Conservation (phyloP, 2,888 invertebrate genomes). For the Amiota minor region DNA sequence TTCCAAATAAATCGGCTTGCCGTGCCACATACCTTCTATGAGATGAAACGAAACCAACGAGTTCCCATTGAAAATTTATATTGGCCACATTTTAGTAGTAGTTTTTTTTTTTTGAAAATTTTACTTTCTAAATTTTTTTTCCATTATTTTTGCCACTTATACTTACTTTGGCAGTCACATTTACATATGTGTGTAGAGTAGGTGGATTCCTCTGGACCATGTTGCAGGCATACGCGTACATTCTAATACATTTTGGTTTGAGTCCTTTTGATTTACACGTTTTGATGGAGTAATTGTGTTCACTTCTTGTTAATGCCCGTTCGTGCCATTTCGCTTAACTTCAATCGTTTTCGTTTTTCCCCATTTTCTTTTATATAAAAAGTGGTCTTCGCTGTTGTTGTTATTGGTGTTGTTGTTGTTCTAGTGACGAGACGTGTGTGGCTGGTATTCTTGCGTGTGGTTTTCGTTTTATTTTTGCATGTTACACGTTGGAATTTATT, state of each 20-base stretch:
- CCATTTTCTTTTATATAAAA: conserved; percentile 22
- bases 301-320: conserved; percentile 62
- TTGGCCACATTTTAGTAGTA: conserved; percentile 57
- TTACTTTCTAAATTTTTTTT: not conserved
- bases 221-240: too few relatives aligned
- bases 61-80: conserved; percentile 60
- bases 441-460: not conserved
- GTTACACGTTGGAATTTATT: conserved; percentile 56
- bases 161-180: not conserved
- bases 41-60: not conserved
- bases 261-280: conserved; percentile 51
- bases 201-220: too few relatives aligned
- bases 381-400: not conserved
- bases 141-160: not conserved
- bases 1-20: conserved; percentile 46
- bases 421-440: conserved; percentile 11
- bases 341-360: not conserved
- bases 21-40: conserved; percentile 25
- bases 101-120: conserved; percentile 51
- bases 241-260: not conserved
- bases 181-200: not conserved
- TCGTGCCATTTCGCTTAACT: conserved; percentile 35
- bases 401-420: conserved; percentile 11
- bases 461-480: conserved; percentile 29
- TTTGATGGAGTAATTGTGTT: conserved; percentile 62